phyloP scores from a whole-genome alignment of 2,797 vertebrate species.

The Pseudochirops corinnae region DNA sequence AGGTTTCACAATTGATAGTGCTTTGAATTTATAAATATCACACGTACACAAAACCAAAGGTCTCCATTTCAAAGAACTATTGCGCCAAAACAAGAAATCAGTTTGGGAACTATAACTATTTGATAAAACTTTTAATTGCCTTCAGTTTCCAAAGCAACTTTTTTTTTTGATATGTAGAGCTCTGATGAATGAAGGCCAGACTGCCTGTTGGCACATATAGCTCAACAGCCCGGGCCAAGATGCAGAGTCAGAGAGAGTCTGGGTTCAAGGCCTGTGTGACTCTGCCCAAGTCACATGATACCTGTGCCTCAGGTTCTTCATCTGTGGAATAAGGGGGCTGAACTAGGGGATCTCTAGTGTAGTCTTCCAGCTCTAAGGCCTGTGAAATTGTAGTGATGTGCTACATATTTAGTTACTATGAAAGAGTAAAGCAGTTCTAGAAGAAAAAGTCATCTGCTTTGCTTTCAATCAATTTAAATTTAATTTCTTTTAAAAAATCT shows the following conservation, averaged over 20 bases:
- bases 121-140: background rate
- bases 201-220: background rate
- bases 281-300: background rate
- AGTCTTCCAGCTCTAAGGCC: background rate
- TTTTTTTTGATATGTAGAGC: background rate
- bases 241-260: background rate
- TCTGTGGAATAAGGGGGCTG: background rate
- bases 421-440: background rate
- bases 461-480: background rate
- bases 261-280: background rate
- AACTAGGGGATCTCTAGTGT: background rate
- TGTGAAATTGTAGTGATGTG: background rate
- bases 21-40: accelerated
- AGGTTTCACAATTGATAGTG: accelerated
- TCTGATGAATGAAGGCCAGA: background rate
- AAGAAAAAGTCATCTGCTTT: background rate
- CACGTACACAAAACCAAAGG: accelerated
- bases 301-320: background rate
- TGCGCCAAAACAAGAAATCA: background rate
- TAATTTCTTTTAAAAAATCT: background rate
- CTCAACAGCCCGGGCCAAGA: background rate
- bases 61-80: background rate
- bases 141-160: background rate
- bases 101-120: accelerated
- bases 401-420: background rate